phyloP scores from a whole-genome alignment of 2,113 vertebrate species.

The Paramormyrops kingsleyae region DNA sequence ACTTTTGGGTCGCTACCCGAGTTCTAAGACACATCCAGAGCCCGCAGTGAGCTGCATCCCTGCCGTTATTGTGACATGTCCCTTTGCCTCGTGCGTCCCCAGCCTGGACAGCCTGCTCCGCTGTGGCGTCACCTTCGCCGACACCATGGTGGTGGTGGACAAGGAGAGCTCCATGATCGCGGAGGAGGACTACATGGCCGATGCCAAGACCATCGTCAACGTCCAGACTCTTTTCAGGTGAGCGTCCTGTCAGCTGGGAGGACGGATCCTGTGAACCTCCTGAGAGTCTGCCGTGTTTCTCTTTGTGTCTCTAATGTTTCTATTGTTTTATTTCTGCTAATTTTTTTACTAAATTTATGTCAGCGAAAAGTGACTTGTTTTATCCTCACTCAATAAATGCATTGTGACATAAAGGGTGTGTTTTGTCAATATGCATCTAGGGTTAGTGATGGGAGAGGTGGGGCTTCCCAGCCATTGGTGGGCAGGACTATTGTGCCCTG shows the following conservation, averaged over 20 bases:
- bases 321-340: background rate
- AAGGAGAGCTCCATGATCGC: slow-evolving; percentile 78
- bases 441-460: background rate
- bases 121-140: slow-evolving; percentile 69
- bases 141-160: slow-evolving; percentile 76
- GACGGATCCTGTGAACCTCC: background rate
- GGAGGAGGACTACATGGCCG: slow-evolving; percentile 76
- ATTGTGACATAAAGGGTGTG: background rate
- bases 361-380: background rate
- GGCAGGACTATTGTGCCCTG: background rate
- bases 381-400: background rate
- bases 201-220: slow-evolving; percentile 74
- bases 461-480: background rate
- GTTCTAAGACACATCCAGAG: background rate
- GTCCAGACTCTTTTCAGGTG: slow-evolving; percentile 73
- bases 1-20: background rate
- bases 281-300: background rate
- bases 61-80: background rate
- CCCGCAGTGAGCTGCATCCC: background rate
- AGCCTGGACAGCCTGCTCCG: slow-evolving; percentile 71
- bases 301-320: background rate
- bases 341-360: background rate
- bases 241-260: background rate
- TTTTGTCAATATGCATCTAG: background rate
- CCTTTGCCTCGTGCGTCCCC: background rate